Evolutionary conservation across 1,140 invertebrate species (phyloP).

Genomic region (Eueides isabella): DNA sequence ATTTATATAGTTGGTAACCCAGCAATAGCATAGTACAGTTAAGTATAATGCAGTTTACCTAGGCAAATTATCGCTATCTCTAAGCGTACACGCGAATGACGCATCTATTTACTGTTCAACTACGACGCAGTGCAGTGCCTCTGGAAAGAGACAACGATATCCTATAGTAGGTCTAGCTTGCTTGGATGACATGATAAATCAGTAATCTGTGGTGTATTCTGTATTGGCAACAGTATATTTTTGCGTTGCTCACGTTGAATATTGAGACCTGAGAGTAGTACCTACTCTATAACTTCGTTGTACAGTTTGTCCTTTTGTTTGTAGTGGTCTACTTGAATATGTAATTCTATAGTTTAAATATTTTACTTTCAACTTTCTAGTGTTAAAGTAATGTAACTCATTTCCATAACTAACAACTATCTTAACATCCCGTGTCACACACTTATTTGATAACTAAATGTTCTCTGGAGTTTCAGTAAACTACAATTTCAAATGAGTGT

Average conservation of each 20-base stretch:
- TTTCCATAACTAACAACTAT: slow-evolving; percentile 37
- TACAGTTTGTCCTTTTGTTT: slow-evolving; percentile 50
- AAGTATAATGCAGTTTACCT: neutral
- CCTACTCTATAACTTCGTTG: slow-evolving; percentile 32
- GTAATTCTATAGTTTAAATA: slow-evolving; percentile 42
- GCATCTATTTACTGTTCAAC: neutral
- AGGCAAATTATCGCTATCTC: slow-evolving; percentile 4
- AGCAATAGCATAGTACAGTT: neutral
- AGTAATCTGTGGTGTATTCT: slow-evolving; percentile 31
- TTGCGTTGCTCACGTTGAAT: slow-evolving; percentile 48
- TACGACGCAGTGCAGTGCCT: slow-evolving; percentile 1
- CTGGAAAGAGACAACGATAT: neutral
- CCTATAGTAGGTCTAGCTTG: neutral
- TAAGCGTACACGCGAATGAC: neutral
- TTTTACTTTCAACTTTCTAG: slow-evolving; percentile 44
- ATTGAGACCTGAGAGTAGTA: slow-evolving; percentile 33
- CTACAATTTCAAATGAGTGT: slow-evolving; percentile 32
- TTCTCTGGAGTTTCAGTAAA: slow-evolving; percentile 29
- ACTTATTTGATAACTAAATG: slow-evolving; percentile 38
- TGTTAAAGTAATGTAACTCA: slow-evolving; percentile 32
- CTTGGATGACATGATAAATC: slow-evolving; percentile 20
- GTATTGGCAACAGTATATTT: slow-evolving; percentile 41
- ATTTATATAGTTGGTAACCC: neutral
- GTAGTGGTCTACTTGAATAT: slow-evolving; percentile 45
- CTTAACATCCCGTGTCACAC: slow-evolving; percentile 26